Evolutionary conservation across 2,113 vertebrate genomes (phyloP).

Genomic region (Gambusia affinis): DNA sequence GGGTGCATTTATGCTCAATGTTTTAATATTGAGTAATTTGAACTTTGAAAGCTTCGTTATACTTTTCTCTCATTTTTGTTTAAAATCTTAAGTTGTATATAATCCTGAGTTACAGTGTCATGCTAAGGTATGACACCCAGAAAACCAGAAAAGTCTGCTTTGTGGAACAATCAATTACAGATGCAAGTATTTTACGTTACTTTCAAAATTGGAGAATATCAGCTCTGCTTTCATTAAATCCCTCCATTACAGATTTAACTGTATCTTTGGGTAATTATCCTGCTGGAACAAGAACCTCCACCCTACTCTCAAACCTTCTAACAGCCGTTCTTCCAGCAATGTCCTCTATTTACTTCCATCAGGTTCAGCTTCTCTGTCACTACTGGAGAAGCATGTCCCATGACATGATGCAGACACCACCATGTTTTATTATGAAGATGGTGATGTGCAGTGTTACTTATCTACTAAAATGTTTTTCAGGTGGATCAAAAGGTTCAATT

Average conservation of each 20-base stretch:
- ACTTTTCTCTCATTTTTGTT: too few relatives aligned
- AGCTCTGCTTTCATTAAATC: too few relatives aligned
- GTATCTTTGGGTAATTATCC: neutral
- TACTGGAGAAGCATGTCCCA: neutral
- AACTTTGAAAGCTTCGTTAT: too few relatives aligned
- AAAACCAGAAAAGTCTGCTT: neutral
- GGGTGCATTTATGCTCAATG: too few relatives aligned
- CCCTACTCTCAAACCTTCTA: neutral
- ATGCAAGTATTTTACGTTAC: neutral
- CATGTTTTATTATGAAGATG: neutral
- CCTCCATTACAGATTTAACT: neutral
- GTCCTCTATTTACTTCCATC: neutral
- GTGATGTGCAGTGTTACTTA: neutral
- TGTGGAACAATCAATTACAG: neutral
- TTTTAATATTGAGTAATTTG: too few relatives aligned
- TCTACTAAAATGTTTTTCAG: too few relatives aligned
- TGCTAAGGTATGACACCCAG: too few relatives aligned
- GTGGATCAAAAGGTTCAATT: too few relatives aligned
- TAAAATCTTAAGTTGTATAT: too few relatives aligned
- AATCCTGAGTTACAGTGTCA: too few relatives aligned
- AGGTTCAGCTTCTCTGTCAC: neutral
- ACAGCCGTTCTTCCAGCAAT: neutral
- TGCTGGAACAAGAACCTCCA: neutral
- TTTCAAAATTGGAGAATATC: neutral
- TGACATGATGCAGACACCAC: neutral